Evolutionary conservation across 2,113 vertebrate genomes (phyloP).

Genomic region (Oreochromis spilurus): DNA sequence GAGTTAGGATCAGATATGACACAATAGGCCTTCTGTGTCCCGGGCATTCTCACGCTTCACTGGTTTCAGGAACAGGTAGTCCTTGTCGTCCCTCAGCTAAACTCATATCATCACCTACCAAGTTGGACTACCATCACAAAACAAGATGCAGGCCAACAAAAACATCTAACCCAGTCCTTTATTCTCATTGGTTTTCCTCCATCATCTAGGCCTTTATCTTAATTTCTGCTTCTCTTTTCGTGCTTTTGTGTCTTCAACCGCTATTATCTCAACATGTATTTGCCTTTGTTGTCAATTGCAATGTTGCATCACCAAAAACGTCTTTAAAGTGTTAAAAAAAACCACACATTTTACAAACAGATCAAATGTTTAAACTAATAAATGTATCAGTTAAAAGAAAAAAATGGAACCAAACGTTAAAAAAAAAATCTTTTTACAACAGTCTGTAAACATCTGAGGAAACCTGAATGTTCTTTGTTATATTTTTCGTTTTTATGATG

Average conservation of each 20-base stretch:
- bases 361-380: background rate
- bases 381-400: background rate
- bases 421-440: background rate
- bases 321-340: background rate
- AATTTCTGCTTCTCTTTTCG: background rate
- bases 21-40: conserved; percentile 45
- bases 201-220: background rate
- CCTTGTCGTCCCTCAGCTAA: background rate
- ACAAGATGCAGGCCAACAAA: background rate
- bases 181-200: background rate
- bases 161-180: background rate
- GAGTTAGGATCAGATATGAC: conserved; percentile 32
- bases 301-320: background rate
- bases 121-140: background rate
- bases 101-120: background rate
- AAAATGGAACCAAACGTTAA: background rate
- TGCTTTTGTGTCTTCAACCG: background rate
- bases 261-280: background rate
- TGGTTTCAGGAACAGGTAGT: conserved; percentile 23
- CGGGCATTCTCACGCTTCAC: background rate
- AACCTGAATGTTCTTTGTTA: background rate
- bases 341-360: background rate
- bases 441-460: background rate
- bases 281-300: background rate
- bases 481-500: accelerated